Percentiles rank a stretch among this genome's conserved stretches.
These are phyloP conservation scores for Mormyrus hasselquistii DNA, from an alignment of 2,797 vertebrate genomes.

Conservation along the genomic window DNA sequence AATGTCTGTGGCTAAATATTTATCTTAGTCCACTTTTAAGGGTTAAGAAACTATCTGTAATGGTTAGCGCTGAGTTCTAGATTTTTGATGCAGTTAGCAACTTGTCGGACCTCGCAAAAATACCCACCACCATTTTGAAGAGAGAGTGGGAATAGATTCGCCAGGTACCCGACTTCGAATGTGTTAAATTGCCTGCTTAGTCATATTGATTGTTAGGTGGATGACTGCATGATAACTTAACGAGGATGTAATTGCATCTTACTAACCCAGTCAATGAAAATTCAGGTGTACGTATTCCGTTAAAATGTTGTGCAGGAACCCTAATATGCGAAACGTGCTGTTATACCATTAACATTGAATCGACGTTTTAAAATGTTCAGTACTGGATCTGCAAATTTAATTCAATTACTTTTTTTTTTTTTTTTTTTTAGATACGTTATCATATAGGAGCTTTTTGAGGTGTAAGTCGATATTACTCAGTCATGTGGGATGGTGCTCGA, in stretches of 20 bases:
- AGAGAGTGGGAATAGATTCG: neutral
- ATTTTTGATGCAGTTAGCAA: neutral
- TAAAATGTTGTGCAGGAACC: neutral
- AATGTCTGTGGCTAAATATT: no score
- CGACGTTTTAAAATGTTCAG: neutral
- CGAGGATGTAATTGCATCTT: neutral
- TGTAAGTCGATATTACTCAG: conserved; percentile 21
- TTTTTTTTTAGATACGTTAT: neutral
- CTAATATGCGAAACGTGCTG: neutral
- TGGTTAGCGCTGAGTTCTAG: neutral
- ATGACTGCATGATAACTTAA: neutral
- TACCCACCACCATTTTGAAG: conserved; percentile 15
- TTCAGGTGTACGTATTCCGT: neutral
- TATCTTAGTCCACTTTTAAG: neutral
- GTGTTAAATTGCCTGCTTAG: neutral
- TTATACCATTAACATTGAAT: neutral
- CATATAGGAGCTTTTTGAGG: neutral
- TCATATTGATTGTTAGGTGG: neutral
- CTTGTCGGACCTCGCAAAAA: neutral
- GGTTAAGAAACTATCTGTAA: neutral
- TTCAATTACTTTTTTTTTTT: neutral
- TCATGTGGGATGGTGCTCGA: conserved; percentile 70
- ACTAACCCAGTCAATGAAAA: neutral
- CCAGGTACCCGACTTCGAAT: neutral
- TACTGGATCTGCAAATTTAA: neutral